Base-by-base conservation (phyloP, 1,140 invertebrate genomes). In the Teleopsis dalmanni region DNA sequence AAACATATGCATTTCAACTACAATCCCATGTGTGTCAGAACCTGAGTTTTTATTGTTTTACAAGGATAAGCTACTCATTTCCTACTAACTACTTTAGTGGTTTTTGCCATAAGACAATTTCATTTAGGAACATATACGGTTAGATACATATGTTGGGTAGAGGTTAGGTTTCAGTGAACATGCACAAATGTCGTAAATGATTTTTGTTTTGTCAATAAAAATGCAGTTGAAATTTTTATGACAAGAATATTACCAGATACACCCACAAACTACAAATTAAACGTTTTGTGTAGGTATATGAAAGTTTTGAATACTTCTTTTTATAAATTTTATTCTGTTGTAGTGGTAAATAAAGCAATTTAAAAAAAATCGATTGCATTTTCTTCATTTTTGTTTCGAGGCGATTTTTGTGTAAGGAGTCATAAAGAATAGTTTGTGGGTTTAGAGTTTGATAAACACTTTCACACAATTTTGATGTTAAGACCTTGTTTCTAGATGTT, bases 121-220 rank as follows among this genome's bases (percentile, higher is more conserved):
- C n/a, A n/a, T n/a, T n/a, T n/a, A n/a, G n/a, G n/a, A n/a, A n/a
- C n/a, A n/a, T n/a, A n/a, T n/a, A n/a, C n/a, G n/a, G n/a, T n/a
- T n/a, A n/a, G n/a, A n/a, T n/a, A n/a, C n/a, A n/a, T n/a, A n/a
- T n/a, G n/a, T n/a, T n/a, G n/a, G n/a, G n/a, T n/a, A n/a, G n/a
- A n/a, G n/a, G n/a, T n/a, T n/a, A n/a, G n/a, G n/a, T n/a, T n/a
- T n/a, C n/a, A n/a, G n/a, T n/a, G n/a, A n/a, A n/a, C n/a, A n/a
- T 22, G 27, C 21, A 37, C 54, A 57, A 57, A 63, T 61, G 60
- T 62, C 62, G 58, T 65, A 65, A 65, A 65, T 56, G 62, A 65
- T 62, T 62, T 65, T 51, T 62, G 58, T 65, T 60, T 61, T 64
- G 59, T 56, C 55, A 59, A 62, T 62, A 60, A 65, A 65, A 57